A percentile compares a stretch with the other conserved stretches of the same genome.
Conservation (phyloP, 2,888 invertebrate species). For the Drosophila kokeensis region DNA sequence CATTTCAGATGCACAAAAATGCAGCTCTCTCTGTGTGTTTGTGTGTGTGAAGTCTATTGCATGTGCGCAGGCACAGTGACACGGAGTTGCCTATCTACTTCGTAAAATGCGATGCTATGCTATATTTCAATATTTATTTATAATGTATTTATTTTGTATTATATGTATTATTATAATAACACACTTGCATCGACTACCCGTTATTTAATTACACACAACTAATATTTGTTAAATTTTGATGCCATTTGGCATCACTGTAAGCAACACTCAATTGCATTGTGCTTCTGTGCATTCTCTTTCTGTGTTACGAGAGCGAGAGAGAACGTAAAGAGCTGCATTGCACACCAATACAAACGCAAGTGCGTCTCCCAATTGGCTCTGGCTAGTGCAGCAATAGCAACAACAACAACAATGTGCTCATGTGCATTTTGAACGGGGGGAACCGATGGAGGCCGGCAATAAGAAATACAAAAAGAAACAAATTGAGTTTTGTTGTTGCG, state of each 20-base stretch:
- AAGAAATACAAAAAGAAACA: conserved; percentile 61
- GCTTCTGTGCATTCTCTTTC: conserved; percentile 29
- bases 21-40: conserved; percentile 12
- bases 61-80: conserved; percentile 16
- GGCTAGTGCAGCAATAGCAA: conserved; percentile 40
- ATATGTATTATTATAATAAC: background rate
- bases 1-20: conserved; percentile 32
- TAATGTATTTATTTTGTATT: background rate
- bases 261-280: conserved; percentile 55
- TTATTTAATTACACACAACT: background rate
- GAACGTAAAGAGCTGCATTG: conserved; percentile 31
- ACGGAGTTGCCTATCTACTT: background rate
- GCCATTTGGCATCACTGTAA: conserved; percentile 44
- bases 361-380: conserved; percentile 31
- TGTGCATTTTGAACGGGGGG: conserved; percentile 52
- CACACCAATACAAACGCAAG: conserved; percentile 21
- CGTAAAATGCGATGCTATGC: background rate
- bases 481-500: conserved; percentile 40
- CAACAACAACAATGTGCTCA: conserved; percentile 23
- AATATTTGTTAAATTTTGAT: background rate
- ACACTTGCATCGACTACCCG: background rate
- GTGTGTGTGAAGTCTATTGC: conserved; percentile 16
- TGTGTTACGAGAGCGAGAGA: conserved; percentile 8
- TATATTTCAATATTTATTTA: background rate
- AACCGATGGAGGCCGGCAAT: conserved; percentile 42